Base-by-base conservation (phyloP, 2,797 vertebrate genomes). In the Dromococcyx pavoninus region DNA sequence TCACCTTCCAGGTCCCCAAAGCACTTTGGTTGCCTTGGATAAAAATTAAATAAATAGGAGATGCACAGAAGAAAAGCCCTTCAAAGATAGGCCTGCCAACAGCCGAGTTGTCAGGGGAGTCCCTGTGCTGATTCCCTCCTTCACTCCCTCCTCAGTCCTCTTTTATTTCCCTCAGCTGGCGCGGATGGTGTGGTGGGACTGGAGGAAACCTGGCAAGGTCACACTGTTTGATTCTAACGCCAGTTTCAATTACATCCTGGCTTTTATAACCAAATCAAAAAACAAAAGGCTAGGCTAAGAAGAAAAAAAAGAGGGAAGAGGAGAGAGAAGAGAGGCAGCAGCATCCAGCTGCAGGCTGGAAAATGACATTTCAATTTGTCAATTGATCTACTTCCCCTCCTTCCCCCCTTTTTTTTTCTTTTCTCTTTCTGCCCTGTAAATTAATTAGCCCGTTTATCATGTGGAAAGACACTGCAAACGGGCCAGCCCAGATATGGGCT, bases 211-310 rank as follows among this genome's bases (percentile, higher is more conserved):
- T 93, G 96, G 91, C 97, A 97, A 98, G 97, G 98, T 98, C 97
- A 96, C 62, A 73, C 94, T 97, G 96, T 97, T 97, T 97, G 97
- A 98, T 97, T 97, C 95, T 2, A 3, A 95, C 79, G 98, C 98
- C 98, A 97, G 96, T 96, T 98, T 98, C 97, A 98, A 98, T 98
- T 98, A 98, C n/a, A 16, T 95, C 74, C 91, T 95, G 75, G 93
- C 97, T 97, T 98, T 98, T 97, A 97, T 97, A 97, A 97, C 97
- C 97, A 98, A 97, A 98, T 98, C 79, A 98, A 97, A 98, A 98
- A 93, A 95, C 86, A 97, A 97, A 97, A 95, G 93, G 70, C 79
- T 92, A 77, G 92, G 70, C 81, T 92, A 76, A 48, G 65, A 50
- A 24, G 16, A 18, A 87, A 65, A 87, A 65, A 70, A 21, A 57